Percentiles rank a stretch among this genome's conserved stretches.
These are phyloP conservation scores for Tetropium fuscum DNA, from an alignment of 2,888 invertebrate genomes.

Conservation along the genomic window DNA sequence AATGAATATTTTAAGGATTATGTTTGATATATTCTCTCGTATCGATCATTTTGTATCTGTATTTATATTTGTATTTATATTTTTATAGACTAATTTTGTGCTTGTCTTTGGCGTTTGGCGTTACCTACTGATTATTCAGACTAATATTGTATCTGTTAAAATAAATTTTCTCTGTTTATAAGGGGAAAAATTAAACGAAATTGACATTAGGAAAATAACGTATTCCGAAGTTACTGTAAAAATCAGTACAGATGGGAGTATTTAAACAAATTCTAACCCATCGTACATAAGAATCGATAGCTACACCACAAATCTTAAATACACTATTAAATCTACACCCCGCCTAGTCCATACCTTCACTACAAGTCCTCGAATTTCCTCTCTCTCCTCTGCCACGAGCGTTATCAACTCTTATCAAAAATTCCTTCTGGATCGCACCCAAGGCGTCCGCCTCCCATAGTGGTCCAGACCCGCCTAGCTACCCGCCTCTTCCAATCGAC, in stretches of 20 bases:
- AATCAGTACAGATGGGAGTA: no score
- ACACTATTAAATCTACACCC: constrained; percentile 32
- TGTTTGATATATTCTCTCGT: no score
- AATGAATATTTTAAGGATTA: no score
- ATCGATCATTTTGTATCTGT: no score
- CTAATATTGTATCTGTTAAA: background rate
- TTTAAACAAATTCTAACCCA: no score
- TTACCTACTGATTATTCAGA: background rate
- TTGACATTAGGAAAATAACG: no score
- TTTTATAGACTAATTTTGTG: no score
- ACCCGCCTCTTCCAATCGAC: constrained; percentile 58
- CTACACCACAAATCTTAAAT: constrained; percentile 8
- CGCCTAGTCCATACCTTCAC: constrained; percentile 15
- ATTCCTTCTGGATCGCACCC: constrained; percentile 49
- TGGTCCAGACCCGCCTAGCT: constrained; percentile 54
- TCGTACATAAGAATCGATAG: constrained; percentile 6
- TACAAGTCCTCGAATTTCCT: constrained; percentile 14
- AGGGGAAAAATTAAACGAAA: no score
- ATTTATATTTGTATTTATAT: no score
- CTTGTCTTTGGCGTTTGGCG: background rate
- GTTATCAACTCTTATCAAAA: constrained; percentile 35
- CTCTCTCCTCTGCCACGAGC: constrained; percentile 24
- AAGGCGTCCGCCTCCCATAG: constrained; percentile 58
- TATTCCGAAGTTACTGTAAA: no score
- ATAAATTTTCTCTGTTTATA: no score